A percentile compares a stretch with the other conserved stretches of the same genome.
Evolutionary conservation across 2,888 invertebrate genomes (phyloP).

Genomic region (Pseudeuparius sepicola): DNA sequence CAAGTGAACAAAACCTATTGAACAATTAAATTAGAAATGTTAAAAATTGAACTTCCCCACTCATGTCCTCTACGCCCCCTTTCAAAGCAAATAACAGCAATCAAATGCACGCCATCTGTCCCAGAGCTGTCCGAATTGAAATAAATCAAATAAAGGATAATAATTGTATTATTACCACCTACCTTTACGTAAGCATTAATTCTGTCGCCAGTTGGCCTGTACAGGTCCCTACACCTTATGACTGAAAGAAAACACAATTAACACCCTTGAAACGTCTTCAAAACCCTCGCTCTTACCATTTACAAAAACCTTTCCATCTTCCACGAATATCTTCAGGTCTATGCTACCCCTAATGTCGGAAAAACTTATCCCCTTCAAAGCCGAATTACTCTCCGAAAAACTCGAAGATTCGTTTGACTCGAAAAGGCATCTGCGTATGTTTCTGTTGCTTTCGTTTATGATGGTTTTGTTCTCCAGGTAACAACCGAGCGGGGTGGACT

Average conservation of each 20-base stretch:
- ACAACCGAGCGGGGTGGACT: constrained; percentile 28
- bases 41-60: too few species aligned
- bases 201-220: constrained; percentile 53
- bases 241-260: constrained; percentile 48
- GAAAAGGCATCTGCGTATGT: constrained; percentile 39
- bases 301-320: constrained; percentile 33
- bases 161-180: constrained; percentile 30
- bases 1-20: too few species aligned
- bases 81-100: too few species aligned
- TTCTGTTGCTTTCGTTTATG: constrained; percentile 20
- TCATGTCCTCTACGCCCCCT: too few species aligned
- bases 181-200: constrained; percentile 80
- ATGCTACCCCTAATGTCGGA: constrained; percentile 34
- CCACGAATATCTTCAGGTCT: constrained; percentile 36
- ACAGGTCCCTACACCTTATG: constrained; percentile 65
- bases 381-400: constrained; percentile 27
- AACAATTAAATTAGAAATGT: too few species aligned
- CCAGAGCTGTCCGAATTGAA: too few species aligned
- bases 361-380: constrained; percentile 24
- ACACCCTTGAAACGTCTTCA: not conserved
- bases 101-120: too few species aligned
- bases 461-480: constrained; percentile 27
- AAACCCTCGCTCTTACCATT: constrained; percentile 35
- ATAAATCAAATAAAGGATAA: too few species aligned
- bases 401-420: constrained; percentile 25